phyloP scores from a whole-genome alignment of 1,140 invertebrate species.

The Drosophila arawakana region DNA sequence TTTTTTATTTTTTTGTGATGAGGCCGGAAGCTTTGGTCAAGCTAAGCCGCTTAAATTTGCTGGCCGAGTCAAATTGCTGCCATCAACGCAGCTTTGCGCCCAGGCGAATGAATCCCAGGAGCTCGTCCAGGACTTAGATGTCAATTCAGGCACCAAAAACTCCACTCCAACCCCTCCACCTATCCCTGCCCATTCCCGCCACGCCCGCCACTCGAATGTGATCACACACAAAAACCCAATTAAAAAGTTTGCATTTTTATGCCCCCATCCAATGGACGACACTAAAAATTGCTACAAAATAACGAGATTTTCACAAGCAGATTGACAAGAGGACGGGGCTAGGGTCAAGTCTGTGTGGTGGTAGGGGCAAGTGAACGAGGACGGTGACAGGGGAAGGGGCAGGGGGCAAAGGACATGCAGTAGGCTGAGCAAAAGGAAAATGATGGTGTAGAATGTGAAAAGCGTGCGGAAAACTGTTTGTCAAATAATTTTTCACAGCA shows the following conservation, averaged over 20 bases:
- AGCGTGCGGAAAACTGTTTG: conserved; percentile 79
- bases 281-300: conserved; percentile 55
- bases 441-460: conserved; percentile 26
- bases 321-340: conserved; percentile 24
- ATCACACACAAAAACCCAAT: conserved; percentile 78
- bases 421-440: conserved; percentile 26
- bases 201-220: conserved; percentile 42
- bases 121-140: conserved; percentile 44
- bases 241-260: conserved; percentile 83
- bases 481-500: conserved; percentile 79
- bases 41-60: conserved; percentile 78
- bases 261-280: conserved; percentile 44
- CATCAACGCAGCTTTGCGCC: conserved; percentile 72
- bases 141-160: conserved; percentile 39
- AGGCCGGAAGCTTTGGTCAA: conserved; percentile 66
- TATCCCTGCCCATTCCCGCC: neutral
- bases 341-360: neutral
- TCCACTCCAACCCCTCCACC: neutral
- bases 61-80: conserved; percentile 71
- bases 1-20: conserved; percentile 19
- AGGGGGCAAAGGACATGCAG: neutral
- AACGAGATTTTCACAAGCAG: conserved; percentile 49
- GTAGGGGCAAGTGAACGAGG: neutral
- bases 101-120: neutral
- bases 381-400: neutral